Evolutionary conservation across 2,113 vertebrate genomes (phyloP), one percentile per base, ranked within the genome.

Genomic region (Channa maculata): DNA sequence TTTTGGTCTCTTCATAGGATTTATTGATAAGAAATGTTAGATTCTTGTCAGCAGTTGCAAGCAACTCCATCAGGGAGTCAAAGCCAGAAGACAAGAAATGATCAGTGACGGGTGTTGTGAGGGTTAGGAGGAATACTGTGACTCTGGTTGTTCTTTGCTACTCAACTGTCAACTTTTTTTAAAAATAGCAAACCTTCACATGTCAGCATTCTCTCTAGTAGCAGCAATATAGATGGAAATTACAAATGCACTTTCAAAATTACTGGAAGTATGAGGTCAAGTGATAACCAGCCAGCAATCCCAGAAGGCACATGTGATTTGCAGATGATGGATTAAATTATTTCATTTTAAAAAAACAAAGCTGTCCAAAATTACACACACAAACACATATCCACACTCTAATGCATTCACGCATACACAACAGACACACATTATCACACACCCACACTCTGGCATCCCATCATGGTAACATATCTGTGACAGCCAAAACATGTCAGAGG

Each of bases 391-490:
- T 43, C n/a, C 51, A 62, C 66, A 43, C 34, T 14, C 39, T 43
- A 34, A 11, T 36, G 8, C 41, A 24, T 48, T 51, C 45, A 61
- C 33, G n/a, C 49, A 55, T 34, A 62, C 24, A 24, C 24, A 46
- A 67, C 71, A 74, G 44, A 61, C 46, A 55, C 36, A 75, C 54
- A 46, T 24, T 14, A 73, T 75, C n/a, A 74, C 39, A 68, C 77
- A 58, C 67, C 72, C 80, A 74, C 80, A 65, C 60, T 34, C 51
- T 24, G 62, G 48, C 52, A 65, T 81, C 71, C 53, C 79, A 14
- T 50, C 49, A 74, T 50, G 36, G 80, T 75, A 52, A 67, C 63
- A 79, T 82, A 72, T 80, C 58, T 46, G 70, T 82, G 88, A 84
- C 74, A 84, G 82, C 78, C 87, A 75, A 43, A 51, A 67, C 62